Conservation (phyloP, 1,140 invertebrate genomes). For the Pristionchus pacificus region DNA sequence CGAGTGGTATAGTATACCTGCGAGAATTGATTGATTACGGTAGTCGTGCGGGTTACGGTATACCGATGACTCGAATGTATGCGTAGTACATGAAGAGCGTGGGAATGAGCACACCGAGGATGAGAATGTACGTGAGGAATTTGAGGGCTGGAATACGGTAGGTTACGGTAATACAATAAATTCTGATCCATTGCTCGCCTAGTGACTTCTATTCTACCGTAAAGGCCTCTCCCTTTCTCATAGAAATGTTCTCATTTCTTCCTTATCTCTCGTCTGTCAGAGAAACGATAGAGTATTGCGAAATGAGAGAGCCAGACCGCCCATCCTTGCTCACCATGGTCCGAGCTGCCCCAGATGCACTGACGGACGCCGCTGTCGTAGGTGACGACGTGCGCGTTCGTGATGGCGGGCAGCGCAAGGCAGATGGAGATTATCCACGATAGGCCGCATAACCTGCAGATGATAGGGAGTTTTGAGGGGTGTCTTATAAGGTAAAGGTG, state of each 20-base stretch:
- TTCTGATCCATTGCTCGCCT: too few species aligned
- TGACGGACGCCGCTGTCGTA: conserved; percentile 41
- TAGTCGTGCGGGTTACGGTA: neutral
- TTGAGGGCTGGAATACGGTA: conserved; percentile 53
- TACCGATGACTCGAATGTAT: conserved; percentile 51
- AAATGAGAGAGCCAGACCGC: too few species aligned
- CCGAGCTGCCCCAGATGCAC: conserved; percentile 43
- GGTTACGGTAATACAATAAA: too few species aligned
- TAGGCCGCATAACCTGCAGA: conserved; percentile 44
- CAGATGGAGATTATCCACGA: conserved; percentile 56
- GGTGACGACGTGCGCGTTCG: conserved; percentile 55
- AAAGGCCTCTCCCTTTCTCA: too few species aligned
- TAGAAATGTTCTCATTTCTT: too few species aligned
- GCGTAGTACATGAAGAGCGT: conserved; percentile 50
- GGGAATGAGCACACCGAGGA: conserved; percentile 53
- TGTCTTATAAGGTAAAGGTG: too few species aligned
- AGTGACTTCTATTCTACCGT: too few species aligned
- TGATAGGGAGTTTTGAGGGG: too few species aligned
- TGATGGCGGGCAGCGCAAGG: conserved; percentile 49
- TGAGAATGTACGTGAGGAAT: conserved; percentile 54
- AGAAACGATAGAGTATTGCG: too few species aligned
- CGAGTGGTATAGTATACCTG: conserved; percentile 48
- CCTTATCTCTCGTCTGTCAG: neutral
- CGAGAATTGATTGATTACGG: neutral
- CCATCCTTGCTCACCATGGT: neutral